Evolutionary conservation across 2,113 vertebrate genomes (phyloP), one percentile per base, ranked within the genome.

Genomic region (Brachyistius frenatus): DNA sequence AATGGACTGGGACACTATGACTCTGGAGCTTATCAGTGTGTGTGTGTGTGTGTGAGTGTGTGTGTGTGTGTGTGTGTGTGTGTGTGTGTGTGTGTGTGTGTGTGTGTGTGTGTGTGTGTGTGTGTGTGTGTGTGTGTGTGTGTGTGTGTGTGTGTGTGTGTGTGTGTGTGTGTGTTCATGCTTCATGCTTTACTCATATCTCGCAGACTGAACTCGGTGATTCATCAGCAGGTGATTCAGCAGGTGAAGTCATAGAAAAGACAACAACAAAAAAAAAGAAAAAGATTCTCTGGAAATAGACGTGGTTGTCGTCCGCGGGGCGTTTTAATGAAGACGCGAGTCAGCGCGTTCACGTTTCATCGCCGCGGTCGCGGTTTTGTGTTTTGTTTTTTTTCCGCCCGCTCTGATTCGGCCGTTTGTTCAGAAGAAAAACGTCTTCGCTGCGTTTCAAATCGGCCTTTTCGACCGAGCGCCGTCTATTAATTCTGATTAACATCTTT

Each of bases 141-240:
- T n/a, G n/a, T n/a, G n/a, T n/a, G n/a, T n/a, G n/a, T 36, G 11
- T 53, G 14, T 77, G 1, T 58, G 35, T 63, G 33, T 56, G 57
- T 72, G 35, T 53, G 67, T 65, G 44, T 49, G 60, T 56, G 66
- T 58, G 64, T 3, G 8, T 44, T 55, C 44, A 49, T 79, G 75
- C 55, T 75, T 83, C 78, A 88, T 79, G 60, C 46, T 71, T 80
- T 76, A 79, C 66, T 87, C 84, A 84, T 73, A 56, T 78, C 60
- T 80, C 39, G 55, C 5, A 65, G 55, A 81, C 62, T 47, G 39
- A 35, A 36, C 36, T 7, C 37, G 5, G 33, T 82, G 73, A 80
- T 61, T 87, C 76, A 79, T 66, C n/a, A 65, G 73, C 83, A 73
- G 80, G 62, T 85, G 85, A 86, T 54, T 79, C 61, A 86, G 47